Evolutionary conservation across 2,888 invertebrate species (phyloP).

Genomic region (Thecophora atra): DNA sequence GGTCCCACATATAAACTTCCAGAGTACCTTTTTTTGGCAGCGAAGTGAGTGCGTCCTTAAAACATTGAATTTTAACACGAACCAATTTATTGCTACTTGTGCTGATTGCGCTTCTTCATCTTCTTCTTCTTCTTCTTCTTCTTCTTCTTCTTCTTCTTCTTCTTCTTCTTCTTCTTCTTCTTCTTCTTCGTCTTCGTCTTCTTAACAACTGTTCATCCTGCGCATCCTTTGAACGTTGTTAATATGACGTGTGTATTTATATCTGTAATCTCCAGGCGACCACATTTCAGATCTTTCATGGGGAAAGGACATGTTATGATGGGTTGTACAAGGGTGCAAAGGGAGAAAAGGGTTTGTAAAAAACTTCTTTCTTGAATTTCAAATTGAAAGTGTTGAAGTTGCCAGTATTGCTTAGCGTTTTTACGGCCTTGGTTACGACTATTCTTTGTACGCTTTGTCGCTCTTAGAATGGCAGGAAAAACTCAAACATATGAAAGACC

Average conservation of each 20-base stretch:
- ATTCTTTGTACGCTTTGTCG: not conserved
- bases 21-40: constrained; percentile 1
- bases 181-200: not conserved
- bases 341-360: not conserved
- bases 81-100: constrained; percentile 28
- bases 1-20: constrained; percentile 31
- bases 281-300: constrained; percentile 41
- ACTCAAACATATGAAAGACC: too few relatives aligned
- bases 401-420: not conserved
- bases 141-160: not conserved
- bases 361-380: not conserved
- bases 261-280: constrained; percentile 55
- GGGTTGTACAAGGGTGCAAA: not conserved
- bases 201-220: not conserved
- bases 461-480: too few relatives aligned
- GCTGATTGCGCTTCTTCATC: not conserved
- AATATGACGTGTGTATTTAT: constrained; percentile 19
- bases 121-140: not conserved
- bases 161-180: not conserved
- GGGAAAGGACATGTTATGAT: not conserved
- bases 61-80: constrained; percentile 33
- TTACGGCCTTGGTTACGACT: not conserved
- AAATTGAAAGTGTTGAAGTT: not conserved
- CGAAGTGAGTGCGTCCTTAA: constrained; percentile 6
- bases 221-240: constrained; percentile 22